Conservation (phyloP, 2,797 vertebrate species). For the Hemitrygon akajei region DNA sequence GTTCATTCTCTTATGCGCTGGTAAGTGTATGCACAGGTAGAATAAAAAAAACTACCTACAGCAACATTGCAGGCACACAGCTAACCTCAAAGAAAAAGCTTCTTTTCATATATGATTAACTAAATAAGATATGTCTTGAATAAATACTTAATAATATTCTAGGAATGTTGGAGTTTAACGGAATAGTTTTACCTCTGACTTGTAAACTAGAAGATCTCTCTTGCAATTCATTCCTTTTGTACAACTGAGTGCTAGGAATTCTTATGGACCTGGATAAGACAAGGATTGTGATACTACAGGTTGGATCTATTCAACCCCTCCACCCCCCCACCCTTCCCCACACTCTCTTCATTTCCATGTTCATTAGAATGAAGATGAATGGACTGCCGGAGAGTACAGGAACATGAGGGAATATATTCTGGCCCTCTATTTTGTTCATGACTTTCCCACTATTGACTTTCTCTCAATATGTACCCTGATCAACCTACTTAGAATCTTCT, state of each 20-base stretch:
- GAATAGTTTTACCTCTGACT: not conserved
- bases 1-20: not conserved
- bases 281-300: no score
- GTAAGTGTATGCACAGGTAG: no score
- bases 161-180: not conserved
- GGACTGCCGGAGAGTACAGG: not conserved
- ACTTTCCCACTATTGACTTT: not conserved
- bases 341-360: not conserved
- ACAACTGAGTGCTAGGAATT: not conserved
- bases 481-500: no score
- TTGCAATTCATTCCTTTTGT: not conserved
- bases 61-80: not conserved
- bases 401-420: no score
- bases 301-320: no score
- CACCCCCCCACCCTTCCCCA: no score
- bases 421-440: not conserved
- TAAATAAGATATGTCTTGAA: not conserved
- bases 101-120: not conserved
- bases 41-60: no score
- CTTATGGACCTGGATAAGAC: no score
- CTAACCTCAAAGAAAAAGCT: not conserved
- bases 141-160: not conserved
- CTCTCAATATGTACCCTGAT: no score
- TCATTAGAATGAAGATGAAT: conserved; percentile 10
- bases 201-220: not conserved